Base-by-base conservation (phyloP, 2,113 vertebrate species). In the Regulus satrapa region DNA sequence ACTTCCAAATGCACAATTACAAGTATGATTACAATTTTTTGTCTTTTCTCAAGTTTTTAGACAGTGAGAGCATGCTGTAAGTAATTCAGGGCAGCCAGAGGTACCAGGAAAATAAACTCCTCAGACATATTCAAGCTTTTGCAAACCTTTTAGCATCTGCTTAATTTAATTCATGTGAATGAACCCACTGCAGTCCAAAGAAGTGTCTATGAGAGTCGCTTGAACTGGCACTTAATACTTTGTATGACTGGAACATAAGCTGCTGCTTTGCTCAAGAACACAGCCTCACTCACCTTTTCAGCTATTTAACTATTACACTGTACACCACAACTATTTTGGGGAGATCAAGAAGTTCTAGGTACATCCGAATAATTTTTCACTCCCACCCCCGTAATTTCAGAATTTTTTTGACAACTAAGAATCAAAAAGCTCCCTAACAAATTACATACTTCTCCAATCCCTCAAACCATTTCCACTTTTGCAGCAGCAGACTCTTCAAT, bases 131-230 rank as follows among this genome's bases (percentile, higher is more conserved):
- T 78, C 31, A 29, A 52, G 49, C 52, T 93, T 29, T 69, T 85
- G 56, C 34, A 91, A 87, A 85, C n/a, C 36, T 92, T 73, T 89
- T 78, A 84, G 83, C 56, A 91, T 92, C 64, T 85, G 48, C 36
- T 92, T 91, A 78, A 84, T 81, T 86, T 71, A 89, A 91, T 84
- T 87, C 54, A 68, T 61, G 52, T 41, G 73, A 92, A 92, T 61
- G 61, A 91, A 74, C 34, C 20, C 68, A 84, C 80, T 61, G 68
- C 95, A 97, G 94, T 92, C 84, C 64, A 74, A 62, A 83, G 43
- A 86, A 94, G 85, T 72, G 77, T 78, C 95, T 86, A 86, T 55
- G 61, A 91, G 77, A 95, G 84, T 85, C 87, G 89, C 76, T 79
- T 85, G 52, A 94, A 81, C 52, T 6, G 1, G 48, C 43, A 87